phyloP scores from a whole-genome alignment of 2,113 vertebrate species.

The Eidolon helvum region DNA sequence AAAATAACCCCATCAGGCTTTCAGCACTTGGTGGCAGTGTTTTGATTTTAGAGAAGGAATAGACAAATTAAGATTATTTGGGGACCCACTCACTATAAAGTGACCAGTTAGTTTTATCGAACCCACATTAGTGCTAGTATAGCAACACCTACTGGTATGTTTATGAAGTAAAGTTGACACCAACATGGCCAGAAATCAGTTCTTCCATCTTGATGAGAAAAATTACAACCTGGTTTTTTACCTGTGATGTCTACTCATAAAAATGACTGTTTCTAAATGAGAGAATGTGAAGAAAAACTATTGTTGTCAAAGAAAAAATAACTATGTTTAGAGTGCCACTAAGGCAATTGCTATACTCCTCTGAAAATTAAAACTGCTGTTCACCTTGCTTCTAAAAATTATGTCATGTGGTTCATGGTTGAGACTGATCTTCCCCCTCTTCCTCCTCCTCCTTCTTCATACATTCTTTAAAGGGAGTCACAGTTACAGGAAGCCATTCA shows the following conservation, averaged over 20 bases:
- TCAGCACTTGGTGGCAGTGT: neutral
- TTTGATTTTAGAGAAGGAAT: neutral
- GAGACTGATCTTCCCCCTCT: neutral
- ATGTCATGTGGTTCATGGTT: neutral
- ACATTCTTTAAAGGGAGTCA: neutral
- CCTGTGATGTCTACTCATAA: neutral
- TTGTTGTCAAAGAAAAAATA: neutral
- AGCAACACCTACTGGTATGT: conserved; percentile 53
- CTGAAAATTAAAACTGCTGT: neutral
- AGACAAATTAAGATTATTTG: neutral
- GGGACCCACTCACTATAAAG: conserved; percentile 47
- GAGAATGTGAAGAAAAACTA: neutral
- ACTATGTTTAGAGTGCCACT: accelerated
- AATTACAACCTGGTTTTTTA: neutral
- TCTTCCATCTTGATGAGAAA: conserved; percentile 30
- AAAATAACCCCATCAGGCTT: neutral
- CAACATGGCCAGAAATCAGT: conserved; percentile 27
- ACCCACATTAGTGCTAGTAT: conserved; percentile 37
- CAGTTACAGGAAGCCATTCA: conserved; percentile 39
- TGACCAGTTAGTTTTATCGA: conserved; percentile 32
- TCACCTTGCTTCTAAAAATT: neutral
- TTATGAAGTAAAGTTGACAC: conserved; percentile 57
- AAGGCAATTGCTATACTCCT: neutral
- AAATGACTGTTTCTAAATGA: neutral
- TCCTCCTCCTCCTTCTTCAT: neutral